Percentiles rank a stretch among this genome's conserved stretches.
Evolutionary conservation across 2,888 invertebrate species (phyloP).

Genomic region (Achlya flavicornis): DNA sequence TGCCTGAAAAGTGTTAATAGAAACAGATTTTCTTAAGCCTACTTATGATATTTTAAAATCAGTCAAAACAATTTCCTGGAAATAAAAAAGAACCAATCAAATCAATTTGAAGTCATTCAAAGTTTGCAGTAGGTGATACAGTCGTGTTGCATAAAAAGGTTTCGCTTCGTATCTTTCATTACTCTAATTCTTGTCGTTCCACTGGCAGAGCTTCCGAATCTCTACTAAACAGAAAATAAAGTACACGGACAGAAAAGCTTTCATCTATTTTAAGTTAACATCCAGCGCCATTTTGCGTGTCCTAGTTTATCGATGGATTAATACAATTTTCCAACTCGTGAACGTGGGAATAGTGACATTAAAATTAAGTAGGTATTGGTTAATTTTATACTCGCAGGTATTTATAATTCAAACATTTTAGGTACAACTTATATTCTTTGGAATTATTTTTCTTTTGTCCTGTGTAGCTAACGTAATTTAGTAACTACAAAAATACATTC

Average conservation of each 20-base stretch:
- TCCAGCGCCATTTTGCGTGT: conserved; percentile 46
- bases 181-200: conserved; percentile 23
- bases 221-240: conserved; percentile 48
- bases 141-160: conserved; percentile 7
- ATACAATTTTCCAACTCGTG: conserved; percentile 45
- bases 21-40: too few relatives aligned
- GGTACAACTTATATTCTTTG: neutral
- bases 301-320: conserved; percentile 49
- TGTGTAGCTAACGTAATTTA: neutral
- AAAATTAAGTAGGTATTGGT: conserved; percentile 20
- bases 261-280: conserved; percentile 49
- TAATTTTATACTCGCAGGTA: conserved; percentile 15
- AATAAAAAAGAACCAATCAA: neutral
- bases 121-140: neutral
- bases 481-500: too few relatives aligned
- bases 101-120: neutral
- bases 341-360: conserved; percentile 39
- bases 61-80: too few relatives aligned
- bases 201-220: conserved; percentile 27
- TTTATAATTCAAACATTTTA: neutral
- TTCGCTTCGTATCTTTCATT: conserved; percentile 4
- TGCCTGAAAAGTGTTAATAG: too few relatives aligned
- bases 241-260: conserved; percentile 49
- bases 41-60: too few relatives aligned
- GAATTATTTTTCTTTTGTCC: neutral